phyloP scores from a whole-genome alignment of 92 coral and sea anemone genomes.

The Actinostola sp. region DNA sequence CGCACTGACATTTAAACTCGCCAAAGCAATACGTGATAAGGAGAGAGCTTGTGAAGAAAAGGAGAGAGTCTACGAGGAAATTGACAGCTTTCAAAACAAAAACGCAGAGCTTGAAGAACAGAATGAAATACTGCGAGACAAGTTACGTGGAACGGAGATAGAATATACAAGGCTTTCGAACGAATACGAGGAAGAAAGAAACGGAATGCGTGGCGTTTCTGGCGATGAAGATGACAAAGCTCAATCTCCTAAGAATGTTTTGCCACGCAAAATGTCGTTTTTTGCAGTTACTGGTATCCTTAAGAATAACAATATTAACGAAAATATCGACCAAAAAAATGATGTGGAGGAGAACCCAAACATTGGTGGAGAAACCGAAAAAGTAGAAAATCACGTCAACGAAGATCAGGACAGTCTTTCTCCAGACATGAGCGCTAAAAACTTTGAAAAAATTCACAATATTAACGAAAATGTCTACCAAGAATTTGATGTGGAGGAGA shows the following conservation, averaged over 20 bases:
- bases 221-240: neutral
- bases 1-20: constrained; percentile 74
- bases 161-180: neutral
- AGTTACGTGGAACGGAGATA: neutral
- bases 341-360: constrained; percentile 4
- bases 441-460: neutral
- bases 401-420: too few species aligned
- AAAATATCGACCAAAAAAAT: neutral
- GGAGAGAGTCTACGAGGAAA: constrained; percentile 27
- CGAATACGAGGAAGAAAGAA: neutral
- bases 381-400: too few species aligned
- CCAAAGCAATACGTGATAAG: constrained; percentile 72
- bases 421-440: too few species aligned
- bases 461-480: neutral
- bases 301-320: neutral
- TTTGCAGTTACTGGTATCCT: constrained; percentile 13
- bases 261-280: neutral
- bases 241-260: neutral
- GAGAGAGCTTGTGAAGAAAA: constrained; percentile 57
- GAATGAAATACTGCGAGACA: neutral
- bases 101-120: neutral
- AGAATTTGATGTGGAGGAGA: neutral
- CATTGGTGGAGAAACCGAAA: neutral
- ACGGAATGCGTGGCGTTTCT: neutral
- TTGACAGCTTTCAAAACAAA: constrained; percentile 16